These are phyloP conservation scores for Myzus persicae DNA, from an alignment of 1,140 invertebrate species.

Conservation along the genomic window DNA sequence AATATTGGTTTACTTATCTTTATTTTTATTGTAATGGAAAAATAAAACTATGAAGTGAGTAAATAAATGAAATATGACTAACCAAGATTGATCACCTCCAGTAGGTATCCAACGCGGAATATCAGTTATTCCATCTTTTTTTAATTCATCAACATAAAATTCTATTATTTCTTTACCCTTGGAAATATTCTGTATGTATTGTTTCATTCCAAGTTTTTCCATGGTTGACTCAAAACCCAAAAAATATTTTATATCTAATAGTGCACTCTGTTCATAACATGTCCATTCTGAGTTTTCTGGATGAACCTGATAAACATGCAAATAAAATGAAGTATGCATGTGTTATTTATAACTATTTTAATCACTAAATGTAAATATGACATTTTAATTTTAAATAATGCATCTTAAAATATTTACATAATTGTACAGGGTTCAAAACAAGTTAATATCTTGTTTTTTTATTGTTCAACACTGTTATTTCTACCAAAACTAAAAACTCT, in stretches of 20 bases:
- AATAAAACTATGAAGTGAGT: neutral
- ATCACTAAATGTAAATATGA: neutral
- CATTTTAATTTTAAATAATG: neutral
- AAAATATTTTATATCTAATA: slow-evolving; percentile 94
- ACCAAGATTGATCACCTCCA: slow-evolving; percentile 47
- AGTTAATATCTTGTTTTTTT: neutral
- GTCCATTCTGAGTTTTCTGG: slow-evolving; percentile 96
- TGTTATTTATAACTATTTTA: neutral
- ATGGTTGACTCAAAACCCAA: slow-evolving; percentile 95
- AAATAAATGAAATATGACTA: slow-evolving; percentile 6
- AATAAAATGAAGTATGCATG: neutral
- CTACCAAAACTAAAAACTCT: too few relatives aligned
- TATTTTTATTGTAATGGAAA: neutral
- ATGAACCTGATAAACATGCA: slow-evolving; percentile 75
- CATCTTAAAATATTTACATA: neutral
- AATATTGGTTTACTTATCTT: neutral
- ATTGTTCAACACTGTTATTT: neutral
- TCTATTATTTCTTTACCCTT: slow-evolving; percentile 97
- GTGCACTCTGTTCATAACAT: slow-evolving; percentile 94
- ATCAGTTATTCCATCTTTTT: slow-evolving; percentile 80
- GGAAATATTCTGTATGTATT: slow-evolving; percentile 91
- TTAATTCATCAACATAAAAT: slow-evolving; percentile 84
- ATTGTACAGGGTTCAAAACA: too few relatives aligned
- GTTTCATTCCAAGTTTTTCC: slow-evolving; percentile 97
- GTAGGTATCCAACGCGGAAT: slow-evolving; percentile 69